These are phyloP conservation scores for Pachypsylla venusta DNA, from an alignment of 1,140 invertebrate genomes.

Conservation along the genomic window DNA sequence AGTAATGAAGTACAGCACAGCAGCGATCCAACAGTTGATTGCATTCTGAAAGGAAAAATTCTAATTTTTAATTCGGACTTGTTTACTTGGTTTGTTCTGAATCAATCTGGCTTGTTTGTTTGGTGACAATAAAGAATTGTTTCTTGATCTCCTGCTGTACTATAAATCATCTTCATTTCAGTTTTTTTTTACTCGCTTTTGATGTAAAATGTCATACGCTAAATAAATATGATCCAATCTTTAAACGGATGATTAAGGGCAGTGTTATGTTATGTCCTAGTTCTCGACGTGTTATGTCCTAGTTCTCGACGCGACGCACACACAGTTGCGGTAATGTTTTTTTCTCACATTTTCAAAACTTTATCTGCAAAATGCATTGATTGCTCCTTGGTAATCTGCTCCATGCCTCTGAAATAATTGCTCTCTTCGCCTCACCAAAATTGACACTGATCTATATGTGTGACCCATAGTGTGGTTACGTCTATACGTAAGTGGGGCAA, in stretches of 20 bases:
- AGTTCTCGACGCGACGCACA: too few relatives aligned
- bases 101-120: not conserved
- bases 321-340: too few relatives aligned
- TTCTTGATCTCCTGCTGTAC: not conserved
- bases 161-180: not conserved
- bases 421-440: too few relatives aligned
- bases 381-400: too few relatives aligned
- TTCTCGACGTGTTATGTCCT: too few relatives aligned
- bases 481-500: not conserved
- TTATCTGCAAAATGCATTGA: too few relatives aligned
- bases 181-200: not conserved
- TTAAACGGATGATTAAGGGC: too few relatives aligned
- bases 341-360: too few relatives aligned
- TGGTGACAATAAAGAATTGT: not conserved
- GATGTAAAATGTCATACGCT: not conserved
- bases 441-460: too few relatives aligned
- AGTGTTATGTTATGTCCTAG: too few relatives aligned
- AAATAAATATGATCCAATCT: not conserved
- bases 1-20: constrained; percentile 72
- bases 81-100: not conserved
- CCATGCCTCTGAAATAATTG: too few relatives aligned
- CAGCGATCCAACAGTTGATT: constrained; percentile 86
- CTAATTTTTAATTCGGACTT: not conserved
- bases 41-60: constrained; percentile 50
- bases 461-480: too few relatives aligned